These are phyloP conservation scores for Linurgus olivaceus DNA, from an alignment of 2,797 vertebrate species.

Conservation along the genomic window DNA sequence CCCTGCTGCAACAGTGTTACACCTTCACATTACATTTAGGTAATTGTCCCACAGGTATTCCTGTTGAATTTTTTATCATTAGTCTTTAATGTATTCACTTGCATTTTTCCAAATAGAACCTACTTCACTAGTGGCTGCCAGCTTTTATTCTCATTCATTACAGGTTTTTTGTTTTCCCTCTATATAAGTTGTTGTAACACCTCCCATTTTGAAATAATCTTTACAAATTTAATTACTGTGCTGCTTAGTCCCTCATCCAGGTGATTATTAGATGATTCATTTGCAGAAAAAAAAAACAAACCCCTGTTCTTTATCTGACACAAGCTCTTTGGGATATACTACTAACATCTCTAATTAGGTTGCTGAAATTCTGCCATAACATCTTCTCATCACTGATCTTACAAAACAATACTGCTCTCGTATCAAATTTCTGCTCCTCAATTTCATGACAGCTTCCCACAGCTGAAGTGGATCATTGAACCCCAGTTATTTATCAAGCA, in stretches of 20 bases:
- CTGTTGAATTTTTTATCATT: background rate
- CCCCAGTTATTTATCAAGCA: background rate
- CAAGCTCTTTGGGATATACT: background rate
- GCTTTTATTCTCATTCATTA: background rate
- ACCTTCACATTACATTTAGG: background rate
- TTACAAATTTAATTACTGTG: background rate
- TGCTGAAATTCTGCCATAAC: slow-evolving; percentile 11
- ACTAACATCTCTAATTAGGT: background rate
- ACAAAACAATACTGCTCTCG: background rate
- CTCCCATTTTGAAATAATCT: background rate
- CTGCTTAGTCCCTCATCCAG: background rate
- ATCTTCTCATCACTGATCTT: background rate
- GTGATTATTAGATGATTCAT: background rate
- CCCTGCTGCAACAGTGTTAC: background rate
- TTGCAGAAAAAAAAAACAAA: background rate
- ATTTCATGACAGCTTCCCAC: background rate
- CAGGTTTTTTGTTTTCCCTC: background rate
- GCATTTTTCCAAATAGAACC: background rate
- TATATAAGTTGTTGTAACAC: background rate
- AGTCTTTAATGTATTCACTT: background rate
- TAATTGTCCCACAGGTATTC: background rate
- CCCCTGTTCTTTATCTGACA: background rate
- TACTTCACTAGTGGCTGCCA: background rate
- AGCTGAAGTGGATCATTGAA: background rate
- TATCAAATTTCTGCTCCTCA: background rate